phyloP scores from a whole-genome alignment of 2,888 invertebrate genomes.

The Campaea margaritaria region DNA sequence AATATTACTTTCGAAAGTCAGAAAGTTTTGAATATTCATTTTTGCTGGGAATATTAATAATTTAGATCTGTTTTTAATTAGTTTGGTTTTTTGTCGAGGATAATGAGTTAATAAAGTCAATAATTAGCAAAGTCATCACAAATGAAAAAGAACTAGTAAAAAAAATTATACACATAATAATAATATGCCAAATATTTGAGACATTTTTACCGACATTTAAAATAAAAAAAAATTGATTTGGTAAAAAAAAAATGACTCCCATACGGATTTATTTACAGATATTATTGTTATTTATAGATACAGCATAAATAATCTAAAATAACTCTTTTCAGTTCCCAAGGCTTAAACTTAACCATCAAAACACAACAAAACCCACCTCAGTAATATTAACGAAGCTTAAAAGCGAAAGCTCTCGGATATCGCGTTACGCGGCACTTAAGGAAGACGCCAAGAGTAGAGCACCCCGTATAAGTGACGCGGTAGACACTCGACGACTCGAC shows the following conservation, averaged over 20 bases:
- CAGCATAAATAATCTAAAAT: neutral
- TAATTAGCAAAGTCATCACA: neutral
- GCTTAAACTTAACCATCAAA: slow-evolving; percentile 8
- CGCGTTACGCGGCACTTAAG: slow-evolving; percentile 51
- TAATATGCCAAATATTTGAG: too few relatives aligned
- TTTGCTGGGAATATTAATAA: slow-evolving; percentile 28
- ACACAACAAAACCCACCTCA: slow-evolving; percentile 36
- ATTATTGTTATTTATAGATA: too few relatives aligned
- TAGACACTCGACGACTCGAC: slow-evolving; percentile 27
- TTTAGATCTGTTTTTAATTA: slow-evolving; percentile 26
- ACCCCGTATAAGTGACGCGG: slow-evolving; percentile 33
- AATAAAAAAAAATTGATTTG: too few relatives aligned
- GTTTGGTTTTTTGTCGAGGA: neutral
- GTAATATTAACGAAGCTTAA: slow-evolving; percentile 45
- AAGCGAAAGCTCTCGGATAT: slow-evolving; percentile 41
- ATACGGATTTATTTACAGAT: too few relatives aligned
- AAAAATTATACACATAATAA: neutral
- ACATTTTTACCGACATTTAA: too few relatives aligned
- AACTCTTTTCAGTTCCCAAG: slow-evolving; percentile 23
- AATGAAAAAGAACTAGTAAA: neutral
- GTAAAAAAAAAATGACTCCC: too few relatives aligned
- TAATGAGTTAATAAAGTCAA: neutral
- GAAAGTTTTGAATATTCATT: slow-evolving; percentile 52
- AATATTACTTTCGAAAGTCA: slow-evolving; percentile 51
- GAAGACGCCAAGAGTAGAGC: slow-evolving; percentile 43